Conservation (phyloP, 2,888 invertebrate species). For the Drepanosiphum platanoidis region DNA sequence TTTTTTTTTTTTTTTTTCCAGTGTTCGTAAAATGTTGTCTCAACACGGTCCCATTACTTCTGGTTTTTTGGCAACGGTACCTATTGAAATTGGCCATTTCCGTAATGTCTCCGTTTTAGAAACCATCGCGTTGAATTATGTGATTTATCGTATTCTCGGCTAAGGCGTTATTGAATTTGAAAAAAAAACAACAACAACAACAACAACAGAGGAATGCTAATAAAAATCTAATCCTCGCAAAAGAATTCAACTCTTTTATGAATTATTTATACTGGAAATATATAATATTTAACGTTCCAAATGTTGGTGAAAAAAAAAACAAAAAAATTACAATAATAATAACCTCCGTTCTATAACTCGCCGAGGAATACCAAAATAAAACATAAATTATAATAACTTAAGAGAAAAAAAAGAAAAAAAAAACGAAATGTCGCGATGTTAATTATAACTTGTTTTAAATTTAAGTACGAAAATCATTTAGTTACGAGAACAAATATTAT, state of each 20-base stretch:
- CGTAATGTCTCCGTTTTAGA: neutral
- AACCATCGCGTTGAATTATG: neutral
- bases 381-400: neutral
- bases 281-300: neutral
- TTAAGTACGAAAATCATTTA: neutral
- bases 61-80: constrained; percentile 27
- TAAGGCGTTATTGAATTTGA: neutral
- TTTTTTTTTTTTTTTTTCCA: too few species aligned
- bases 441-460: neutral
- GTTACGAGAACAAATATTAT: neutral
- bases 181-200: neutral
- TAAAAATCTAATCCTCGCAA: neutral
- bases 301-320: neutral
- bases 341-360: too few species aligned
- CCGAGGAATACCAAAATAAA: neutral
- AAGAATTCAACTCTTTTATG: neutral
- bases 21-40: constrained; percentile 20
- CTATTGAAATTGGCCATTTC: constrained; percentile 24
- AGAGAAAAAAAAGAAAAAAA: too few species aligned
- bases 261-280: neutral
- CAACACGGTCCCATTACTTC: constrained; percentile 16
- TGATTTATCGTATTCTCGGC: constrained; percentile 17
- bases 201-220: neutral
- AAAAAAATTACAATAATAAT: neutral
- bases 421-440: too few species aligned